A percentile compares a stretch with the other conserved stretches of the same genome.
phyloP scores from a whole-genome alignment of 2,113 vertebrate species.

The Macroglossus sobrinus region DNA sequence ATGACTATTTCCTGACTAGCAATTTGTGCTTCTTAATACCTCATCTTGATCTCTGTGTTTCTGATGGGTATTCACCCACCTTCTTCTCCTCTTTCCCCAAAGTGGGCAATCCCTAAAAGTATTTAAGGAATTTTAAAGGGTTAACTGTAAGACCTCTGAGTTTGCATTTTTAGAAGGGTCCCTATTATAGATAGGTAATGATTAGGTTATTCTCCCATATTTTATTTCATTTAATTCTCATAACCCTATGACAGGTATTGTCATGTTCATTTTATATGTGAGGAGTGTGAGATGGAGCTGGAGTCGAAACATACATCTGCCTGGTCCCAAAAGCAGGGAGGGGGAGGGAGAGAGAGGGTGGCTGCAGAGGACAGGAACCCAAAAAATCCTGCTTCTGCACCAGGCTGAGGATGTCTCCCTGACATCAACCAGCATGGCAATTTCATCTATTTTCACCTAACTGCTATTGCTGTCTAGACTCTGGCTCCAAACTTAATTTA shows the following conservation, averaged over 20 bases:
- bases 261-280: background rate
- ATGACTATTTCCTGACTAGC: no score
- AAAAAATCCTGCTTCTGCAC: background rate
- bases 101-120: background rate
- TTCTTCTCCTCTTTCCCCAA: background rate
- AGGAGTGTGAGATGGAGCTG: background rate
- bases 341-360: background rate
- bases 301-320: background rate
- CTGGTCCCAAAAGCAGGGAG: background rate
- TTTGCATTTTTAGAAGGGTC: background rate
- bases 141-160: background rate
- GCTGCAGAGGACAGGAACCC: background rate
- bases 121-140: background rate
- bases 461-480: background rate
- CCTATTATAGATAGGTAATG: background rate
- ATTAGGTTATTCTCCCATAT: background rate
- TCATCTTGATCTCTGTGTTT: background rate
- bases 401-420: background rate
- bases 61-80: background rate
- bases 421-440: background rate
- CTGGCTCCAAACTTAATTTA: background rate
- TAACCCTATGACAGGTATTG: background rate
- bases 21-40: no score
- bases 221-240: background rate
- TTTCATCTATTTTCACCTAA: background rate